A percentile compares a stretch with the other conserved stretches of the same genome.
These are phyloP conservation scores for Ditylenchus dipsaci DNA, from an alignment of 1,140 invertebrate species.

Conservation along the genomic window DNA sequence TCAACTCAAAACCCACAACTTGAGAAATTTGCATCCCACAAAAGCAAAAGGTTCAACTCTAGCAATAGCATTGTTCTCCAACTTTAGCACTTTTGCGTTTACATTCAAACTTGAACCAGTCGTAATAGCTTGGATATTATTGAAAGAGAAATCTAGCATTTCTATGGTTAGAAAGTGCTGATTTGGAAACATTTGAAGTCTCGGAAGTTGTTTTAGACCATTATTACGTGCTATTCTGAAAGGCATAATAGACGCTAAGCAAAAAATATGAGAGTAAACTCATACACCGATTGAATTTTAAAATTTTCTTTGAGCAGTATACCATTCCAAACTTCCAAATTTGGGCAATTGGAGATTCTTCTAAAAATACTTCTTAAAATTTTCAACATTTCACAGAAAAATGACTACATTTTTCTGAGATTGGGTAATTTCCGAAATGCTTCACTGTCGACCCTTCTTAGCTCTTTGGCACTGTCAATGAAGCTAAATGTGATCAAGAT, in stretches of 20 bases:
- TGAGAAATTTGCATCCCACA: conserved; percentile 27
- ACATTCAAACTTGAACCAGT: conserved; percentile 7
- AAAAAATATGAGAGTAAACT: conserved; percentile 4
- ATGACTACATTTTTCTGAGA: conserved; percentile 38
- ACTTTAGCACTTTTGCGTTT: conserved; percentile 12
- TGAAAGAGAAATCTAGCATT: conserved; percentile 39
- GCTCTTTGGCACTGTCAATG: conserved; percentile 27
- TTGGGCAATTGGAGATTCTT: conserved; percentile 41
- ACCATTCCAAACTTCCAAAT: conserved; percentile 20
- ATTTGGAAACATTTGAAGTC: conserved; percentile 23
- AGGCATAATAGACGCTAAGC: conserved; percentile 3
- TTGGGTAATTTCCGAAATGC: conserved; percentile 28
- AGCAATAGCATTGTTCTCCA: conserved; percentile 27
- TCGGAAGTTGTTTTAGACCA: conserved; percentile 25
- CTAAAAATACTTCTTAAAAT: conserved; percentile 17
- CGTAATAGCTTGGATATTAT: conserved; percentile 23
- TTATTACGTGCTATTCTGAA: conserved; percentile 37
- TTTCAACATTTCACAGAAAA: too few species aligned
- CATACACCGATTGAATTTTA: conserved; percentile 33
- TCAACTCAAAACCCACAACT: conserved; percentile 23
- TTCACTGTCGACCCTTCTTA: conserved; percentile 23
- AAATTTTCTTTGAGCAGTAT: conserved; percentile 26
- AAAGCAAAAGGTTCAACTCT: conserved; percentile 26
- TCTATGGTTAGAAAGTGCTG: conserved; percentile 31
- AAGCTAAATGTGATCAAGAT: conserved; percentile 18